Evolutionary conservation across 2,888 invertebrate genomes (phyloP).

Genomic region (Caenorhabditis sp.): DNA sequence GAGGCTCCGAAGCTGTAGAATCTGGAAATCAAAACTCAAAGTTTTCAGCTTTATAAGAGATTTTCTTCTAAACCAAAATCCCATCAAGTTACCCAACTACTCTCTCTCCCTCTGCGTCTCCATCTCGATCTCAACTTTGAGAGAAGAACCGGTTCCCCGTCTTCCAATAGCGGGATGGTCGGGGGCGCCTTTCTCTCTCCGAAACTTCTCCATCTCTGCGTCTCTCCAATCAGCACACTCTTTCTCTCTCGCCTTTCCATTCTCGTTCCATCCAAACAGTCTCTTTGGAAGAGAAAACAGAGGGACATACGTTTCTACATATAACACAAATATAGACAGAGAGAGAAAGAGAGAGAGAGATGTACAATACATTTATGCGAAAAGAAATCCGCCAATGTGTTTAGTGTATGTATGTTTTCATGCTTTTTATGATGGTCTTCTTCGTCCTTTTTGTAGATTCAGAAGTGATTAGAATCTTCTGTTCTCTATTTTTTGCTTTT

Average conservation of each 20-base stretch:
- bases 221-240: background rate
- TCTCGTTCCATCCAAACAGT: slow-evolving; percentile 4
- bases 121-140: background rate
- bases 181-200: too few species aligned
- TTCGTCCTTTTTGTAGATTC: background rate
- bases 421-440: background rate
- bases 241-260: background rate
- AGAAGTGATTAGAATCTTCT: background rate
- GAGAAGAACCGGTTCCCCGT: background rate
- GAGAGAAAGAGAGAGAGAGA: background rate
- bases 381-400: background rate
- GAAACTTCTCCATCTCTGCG: too few species aligned
- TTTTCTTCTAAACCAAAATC: too few species aligned
- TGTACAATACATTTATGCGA: slow-evolving; percentile 28
- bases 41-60: too few species aligned
- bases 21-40: too few species aligned
- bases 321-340: background rate
- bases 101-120: background rate
- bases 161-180: too few species aligned
- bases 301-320: slow-evolving; percentile 3
- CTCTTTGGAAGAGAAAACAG: background rate
- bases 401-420: too few species aligned
- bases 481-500: background rate
- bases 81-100: too few species aligned
- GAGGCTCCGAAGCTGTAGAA: too few species aligned